These are phyloP conservation scores for Antheraea pernyi DNA, from an alignment of 1,140 invertebrate species.

Conservation along the genomic window DNA sequence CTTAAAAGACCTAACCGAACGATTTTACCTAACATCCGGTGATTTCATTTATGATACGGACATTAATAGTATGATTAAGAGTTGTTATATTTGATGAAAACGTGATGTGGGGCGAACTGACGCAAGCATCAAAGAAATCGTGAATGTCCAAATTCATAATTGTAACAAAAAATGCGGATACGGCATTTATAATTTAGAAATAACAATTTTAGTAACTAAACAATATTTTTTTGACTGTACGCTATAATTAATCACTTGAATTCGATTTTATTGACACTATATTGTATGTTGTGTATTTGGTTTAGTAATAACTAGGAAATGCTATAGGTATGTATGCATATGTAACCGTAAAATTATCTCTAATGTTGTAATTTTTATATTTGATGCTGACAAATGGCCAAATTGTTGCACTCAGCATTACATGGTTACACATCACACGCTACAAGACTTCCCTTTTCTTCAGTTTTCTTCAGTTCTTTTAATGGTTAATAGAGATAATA, in stretches of 20 bases:
- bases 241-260: not conserved
- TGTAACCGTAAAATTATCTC: not conserved
- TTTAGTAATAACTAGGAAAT: not conserved
- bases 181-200: not conserved
- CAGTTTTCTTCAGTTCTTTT: not conserved
- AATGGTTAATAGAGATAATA: no score
- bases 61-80: not conserved
- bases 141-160: not conserved
- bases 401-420: not conserved
- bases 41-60: not conserved
- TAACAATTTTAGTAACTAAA: not conserved
- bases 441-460: not conserved
- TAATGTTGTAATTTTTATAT: not conserved
- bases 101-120: not conserved
- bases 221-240: not conserved
- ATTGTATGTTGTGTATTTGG: no score
- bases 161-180: constrained; percentile 4
- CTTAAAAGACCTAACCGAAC: not conserved
- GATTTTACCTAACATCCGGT: constrained; percentile 3
- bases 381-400: not conserved
- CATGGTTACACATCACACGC: not conserved
- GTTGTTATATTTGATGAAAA: constrained; percentile 3
- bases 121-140: not conserved
- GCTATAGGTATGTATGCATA: not conserved
- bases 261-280: no score